Conservation (phyloP, 1,140 invertebrate species). For the Thalassaphorura encarpata region DNA sequence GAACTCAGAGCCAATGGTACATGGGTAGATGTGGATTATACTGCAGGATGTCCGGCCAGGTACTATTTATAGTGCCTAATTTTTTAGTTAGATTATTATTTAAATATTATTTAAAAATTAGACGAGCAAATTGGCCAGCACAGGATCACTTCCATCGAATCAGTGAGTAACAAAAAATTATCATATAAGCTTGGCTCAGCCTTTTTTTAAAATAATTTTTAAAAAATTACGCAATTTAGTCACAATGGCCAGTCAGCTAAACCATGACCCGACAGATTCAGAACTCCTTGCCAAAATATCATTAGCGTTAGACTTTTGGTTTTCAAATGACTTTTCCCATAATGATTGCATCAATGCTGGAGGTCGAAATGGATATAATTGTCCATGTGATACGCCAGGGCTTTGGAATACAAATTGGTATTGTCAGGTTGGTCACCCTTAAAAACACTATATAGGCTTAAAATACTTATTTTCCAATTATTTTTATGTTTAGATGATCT, state of each 20-base stretch:
- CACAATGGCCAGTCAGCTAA: slow-evolving; percentile 6
- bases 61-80: neutral
- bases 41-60: slow-evolving; percentile 15
- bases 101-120: neutral
- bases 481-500: slow-evolving; percentile 8
- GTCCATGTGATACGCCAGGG: slow-evolving; percentile 17
- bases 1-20: neutral
- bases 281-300: neutral
- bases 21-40: slow-evolving; percentile 18
- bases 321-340: neutral
- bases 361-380: neutral
- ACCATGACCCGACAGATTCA: neutral
- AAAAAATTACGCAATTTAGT: neutral
- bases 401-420: slow-evolving; percentile 21
- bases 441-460: neutral
- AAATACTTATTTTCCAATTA: neutral
- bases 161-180: slow-evolving; percentile 5
- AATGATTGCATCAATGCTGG: slow-evolving; percentile 17
- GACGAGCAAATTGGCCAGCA: slow-evolving; percentile 11
- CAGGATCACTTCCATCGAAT: slow-evolving; percentile 10
- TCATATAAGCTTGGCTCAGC: neutral
- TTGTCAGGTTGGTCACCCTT: slow-evolving; percentile 7
- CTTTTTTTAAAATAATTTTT: neutral
- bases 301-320: slow-evolving; percentile 10
- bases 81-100: neutral